Evolutionary conservation across 1,140 invertebrate species (phyloP).

Genomic region (Brachionus manjavacas): DNA sequence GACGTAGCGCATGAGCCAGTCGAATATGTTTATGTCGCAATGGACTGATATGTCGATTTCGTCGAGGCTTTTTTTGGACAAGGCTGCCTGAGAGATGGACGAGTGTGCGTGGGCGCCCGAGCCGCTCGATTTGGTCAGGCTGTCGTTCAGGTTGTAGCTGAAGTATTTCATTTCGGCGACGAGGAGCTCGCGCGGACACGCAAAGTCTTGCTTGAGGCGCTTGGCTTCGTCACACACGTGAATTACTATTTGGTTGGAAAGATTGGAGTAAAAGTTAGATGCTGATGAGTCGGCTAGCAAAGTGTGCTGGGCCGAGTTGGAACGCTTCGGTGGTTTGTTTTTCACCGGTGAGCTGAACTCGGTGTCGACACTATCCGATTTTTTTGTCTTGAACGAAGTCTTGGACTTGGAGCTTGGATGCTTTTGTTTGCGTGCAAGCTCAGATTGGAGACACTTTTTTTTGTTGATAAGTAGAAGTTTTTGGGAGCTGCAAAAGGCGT

Average conservation of each 20-base stretch:
- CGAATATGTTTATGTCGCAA: slow-evolving; percentile 84
- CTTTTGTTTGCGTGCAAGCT: neutral
- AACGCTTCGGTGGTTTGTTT: neutral
- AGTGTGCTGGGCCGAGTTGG: neutral
- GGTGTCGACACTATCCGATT: neutral
- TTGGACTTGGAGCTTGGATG: neutral
- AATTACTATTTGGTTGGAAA: slow-evolving; percentile 51
- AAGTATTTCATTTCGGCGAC: slow-evolving; percentile 89
- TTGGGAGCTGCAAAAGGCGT: neutral
- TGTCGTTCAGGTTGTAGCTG: slow-evolving; percentile 63
- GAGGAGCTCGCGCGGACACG: slow-evolving; percentile 75
- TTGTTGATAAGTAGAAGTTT: neutral
- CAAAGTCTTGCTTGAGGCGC: slow-evolving; percentile 74
- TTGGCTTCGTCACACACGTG: slow-evolving; percentile 59
- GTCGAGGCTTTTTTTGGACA: slow-evolving; percentile 59
- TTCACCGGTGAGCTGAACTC: neutral
- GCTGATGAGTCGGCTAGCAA: neutral
- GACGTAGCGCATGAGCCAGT: slow-evolving; percentile 93
- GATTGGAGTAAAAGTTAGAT: neutral
- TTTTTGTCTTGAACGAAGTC: neutral
- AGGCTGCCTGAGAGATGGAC: neutral
- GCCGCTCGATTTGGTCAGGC: neutral
- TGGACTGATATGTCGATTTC: slow-evolving; percentile 93
- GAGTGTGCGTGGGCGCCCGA: neutral
- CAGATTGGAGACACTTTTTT: neutral